These are phyloP conservation scores for Semicossyphus pulcher DNA, from an alignment of 2,113 vertebrate genomes.

Conservation along the genomic window DNA sequence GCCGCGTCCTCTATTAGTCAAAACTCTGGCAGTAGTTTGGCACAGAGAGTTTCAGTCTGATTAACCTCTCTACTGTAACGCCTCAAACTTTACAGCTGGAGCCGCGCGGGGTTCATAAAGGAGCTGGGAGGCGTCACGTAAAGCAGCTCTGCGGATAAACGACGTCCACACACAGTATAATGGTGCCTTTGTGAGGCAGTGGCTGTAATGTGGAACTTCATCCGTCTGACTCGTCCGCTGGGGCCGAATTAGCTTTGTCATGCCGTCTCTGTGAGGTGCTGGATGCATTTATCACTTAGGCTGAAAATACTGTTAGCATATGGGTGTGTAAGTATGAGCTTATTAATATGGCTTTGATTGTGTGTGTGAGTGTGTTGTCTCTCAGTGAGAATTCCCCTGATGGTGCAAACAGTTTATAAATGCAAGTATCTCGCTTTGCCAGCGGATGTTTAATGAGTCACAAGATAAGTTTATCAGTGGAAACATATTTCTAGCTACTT, in stretches of 20 bases:
- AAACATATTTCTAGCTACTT: not conserved
- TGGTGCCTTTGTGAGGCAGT: slow-evolving; percentile 63
- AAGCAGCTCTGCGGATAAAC: slow-evolving; percentile 44
- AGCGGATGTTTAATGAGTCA: slow-evolving; percentile 33
- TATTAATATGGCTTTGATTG: slow-evolving; percentile 33
- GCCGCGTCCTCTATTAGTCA: slow-evolving; percentile 57
- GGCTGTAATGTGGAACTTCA: slow-evolving; percentile 52
- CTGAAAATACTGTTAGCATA: slow-evolving; percentile 17
- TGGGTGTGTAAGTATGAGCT: slow-evolving; percentile 2
- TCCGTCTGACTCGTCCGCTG: slow-evolving; percentile 46
- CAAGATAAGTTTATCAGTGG: slow-evolving; percentile 24
- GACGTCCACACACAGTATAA: slow-evolving; percentile 55
- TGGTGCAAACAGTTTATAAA: slow-evolving; percentile 36
- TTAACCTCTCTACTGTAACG: slow-evolving; percentile 51
- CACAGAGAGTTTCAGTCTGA: slow-evolving; percentile 37
- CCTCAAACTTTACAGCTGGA: slow-evolving; percentile 63
- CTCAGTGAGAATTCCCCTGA: slow-evolving; percentile 6
- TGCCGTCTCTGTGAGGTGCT: slow-evolving; percentile 63
- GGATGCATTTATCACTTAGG: slow-evolving; percentile 67
- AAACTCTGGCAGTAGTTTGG: slow-evolving; percentile 72
- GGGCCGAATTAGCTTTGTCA: slow-evolving; percentile 72
- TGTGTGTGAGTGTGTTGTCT: slow-evolving; percentile 22
- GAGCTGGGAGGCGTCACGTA: slow-evolving; percentile 50
- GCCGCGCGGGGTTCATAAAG: slow-evolving; percentile 57
- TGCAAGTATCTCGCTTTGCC: slow-evolving; percentile 20